phyloP scores from a whole-genome alignment of 37 sponge, comb jelly and placozoan genomes.

The Cliona cf. orientalis region DNA sequence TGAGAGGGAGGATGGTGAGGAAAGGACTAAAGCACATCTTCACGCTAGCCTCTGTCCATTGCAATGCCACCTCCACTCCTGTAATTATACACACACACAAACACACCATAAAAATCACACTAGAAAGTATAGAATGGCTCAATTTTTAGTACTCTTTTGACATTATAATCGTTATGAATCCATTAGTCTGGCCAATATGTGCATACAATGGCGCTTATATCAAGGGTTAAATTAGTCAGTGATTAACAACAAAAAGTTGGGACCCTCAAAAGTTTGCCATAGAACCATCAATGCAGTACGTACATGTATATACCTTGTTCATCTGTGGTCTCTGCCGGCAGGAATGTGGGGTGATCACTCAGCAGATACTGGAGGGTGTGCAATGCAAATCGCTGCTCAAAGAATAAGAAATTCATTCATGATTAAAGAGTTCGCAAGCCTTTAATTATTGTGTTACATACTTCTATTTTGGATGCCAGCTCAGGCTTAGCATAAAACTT shows the following conservation, averaged over 20 bases:
- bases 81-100: conserved; percentile 2
- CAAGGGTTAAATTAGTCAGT: no score
- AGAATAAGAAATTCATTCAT: neutral
- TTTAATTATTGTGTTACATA: neutral
- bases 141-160: no score
- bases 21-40: conserved; percentile 84
- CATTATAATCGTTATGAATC: no score
- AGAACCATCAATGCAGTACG: neutral
- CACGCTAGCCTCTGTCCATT: conserved; percentile 90
- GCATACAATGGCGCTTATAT: no score
- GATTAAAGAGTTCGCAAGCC: neutral
- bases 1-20: conserved; percentile 90
- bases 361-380: conserved; percentile 70
- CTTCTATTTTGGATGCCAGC: conserved; percentile 79
- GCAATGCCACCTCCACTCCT: conserved; percentile 53
- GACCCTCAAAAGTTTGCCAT: no score
- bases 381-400: conserved; percentile 66
- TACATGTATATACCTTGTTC: conserved; percentile 19
- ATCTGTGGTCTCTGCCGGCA: conserved; percentile 11
- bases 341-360: conserved; percentile 72
- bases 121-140: no score
- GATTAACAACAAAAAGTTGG: neutral
- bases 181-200: no score
- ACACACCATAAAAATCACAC: conserved; percentile 6
- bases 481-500: conserved; percentile 65